Evolutionary conservation across 2,113 vertebrate genomes (phyloP), one percentile per base, ranked within the genome.

Genomic region (Microcebus jonahi): DNA sequence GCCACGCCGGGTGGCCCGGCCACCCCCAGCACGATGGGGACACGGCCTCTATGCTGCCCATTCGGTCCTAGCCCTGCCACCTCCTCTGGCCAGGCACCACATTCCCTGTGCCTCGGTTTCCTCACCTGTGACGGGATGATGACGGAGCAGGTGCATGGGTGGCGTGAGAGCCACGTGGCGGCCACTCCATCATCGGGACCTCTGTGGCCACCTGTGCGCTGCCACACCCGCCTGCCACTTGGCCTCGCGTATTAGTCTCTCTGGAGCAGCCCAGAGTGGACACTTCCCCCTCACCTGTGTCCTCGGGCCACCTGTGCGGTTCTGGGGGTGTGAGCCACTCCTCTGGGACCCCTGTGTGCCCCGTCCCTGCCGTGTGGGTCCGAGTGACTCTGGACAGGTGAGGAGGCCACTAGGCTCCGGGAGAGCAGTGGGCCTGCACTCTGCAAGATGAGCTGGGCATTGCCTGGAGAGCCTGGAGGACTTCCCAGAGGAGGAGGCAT

Each of bases 251-350:
- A 1, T 1, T 27, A 18, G 3, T 23, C 3, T 31, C 29, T 42
- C 61, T 42, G 11, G 7, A 23, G 59, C 0, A 25, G 23, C 67
- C 8, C 5, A 0, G 1, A 4, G 9, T 42, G n/a, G 63, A 3
- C 1, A 5, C 67, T 36, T 36, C 14, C 18, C 23, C 31, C 39
- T 73, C 6, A 8, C 36, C 39, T 25, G 55, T 42, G 55, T 36
- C 18, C 29, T 34, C 45, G 34, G 59, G 8, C 21, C 20, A 48
- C 12, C 55, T 8, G 1, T 4, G 36, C 0, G 1, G 15, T 29
- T 21, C 20, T 89, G 31, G 12, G 34, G 31, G 8, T 15, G 4
- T 23, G 34, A 31, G 77, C 36, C 8, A 2, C 39, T 55, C 29
- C 65, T 57, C 14, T 23, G 5, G 17, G 20, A 13, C 21, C 29